A percentile compares a stretch with the other conserved stretches of the same genome.
These are phyloP conservation scores for Bos indicus DNA, from an alignment of 2,113 vertebrate species.

Conservation along the genomic window DNA sequence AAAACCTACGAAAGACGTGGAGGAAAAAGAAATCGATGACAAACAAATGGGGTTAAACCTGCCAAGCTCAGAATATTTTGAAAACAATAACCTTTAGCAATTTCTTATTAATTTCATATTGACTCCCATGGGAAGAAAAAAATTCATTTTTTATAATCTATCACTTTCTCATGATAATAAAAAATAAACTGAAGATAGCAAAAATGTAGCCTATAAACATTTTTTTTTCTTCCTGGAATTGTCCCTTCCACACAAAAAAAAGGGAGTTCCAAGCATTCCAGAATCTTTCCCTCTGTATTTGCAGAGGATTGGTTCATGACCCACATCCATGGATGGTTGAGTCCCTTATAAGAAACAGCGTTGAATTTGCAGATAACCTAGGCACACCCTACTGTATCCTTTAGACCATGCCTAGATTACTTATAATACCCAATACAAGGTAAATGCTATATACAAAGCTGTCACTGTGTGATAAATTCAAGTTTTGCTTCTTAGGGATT, in stretches of 20 bases:
- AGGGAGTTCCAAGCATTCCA: background rate
- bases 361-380: background rate
- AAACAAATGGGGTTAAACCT: background rate
- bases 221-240: background rate
- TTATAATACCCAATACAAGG: background rate
- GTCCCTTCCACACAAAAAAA: background rate
- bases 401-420: background rate
- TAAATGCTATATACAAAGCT: background rate
- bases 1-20: background rate
- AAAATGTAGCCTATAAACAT: background rate
- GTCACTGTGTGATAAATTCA: background rate
- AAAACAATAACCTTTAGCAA: background rate
- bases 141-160: background rate
- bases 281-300: background rate
- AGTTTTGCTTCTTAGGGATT: background rate
- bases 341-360: background rate
- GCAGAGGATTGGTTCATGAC: background rate
- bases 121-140: background rate
- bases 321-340: background rate
- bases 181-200: constrained; percentile 4
- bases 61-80: background rate
- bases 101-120: constrained; percentile 25
- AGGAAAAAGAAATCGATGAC: background rate
- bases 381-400: background rate
- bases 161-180: constrained; percentile 39